These are phyloP conservation scores for Cheilosia vernalis DNA, from an alignment of 2,888 invertebrate species.

Conservation along the genomic window DNA sequence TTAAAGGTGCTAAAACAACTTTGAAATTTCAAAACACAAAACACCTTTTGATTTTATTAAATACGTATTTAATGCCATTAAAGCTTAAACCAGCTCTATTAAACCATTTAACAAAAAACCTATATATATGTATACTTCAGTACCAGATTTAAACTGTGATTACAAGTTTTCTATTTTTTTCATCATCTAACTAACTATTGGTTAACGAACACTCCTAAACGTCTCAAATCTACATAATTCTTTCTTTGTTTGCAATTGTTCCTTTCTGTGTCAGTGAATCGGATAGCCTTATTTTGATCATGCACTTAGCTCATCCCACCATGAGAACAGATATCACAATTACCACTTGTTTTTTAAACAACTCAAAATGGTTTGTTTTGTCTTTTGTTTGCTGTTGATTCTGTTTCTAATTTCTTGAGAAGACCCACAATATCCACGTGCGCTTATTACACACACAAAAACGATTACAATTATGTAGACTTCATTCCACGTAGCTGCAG, in stretches of 20 bases:
- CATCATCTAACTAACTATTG: no score
- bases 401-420: slow-evolving; percentile 36
- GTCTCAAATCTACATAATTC: neutral
- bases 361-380: slow-evolving; percentile 33
- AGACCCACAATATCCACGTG: slow-evolving; percentile 25
- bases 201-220: neutral
- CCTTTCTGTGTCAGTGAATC: slow-evolving; percentile 39
- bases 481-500: slow-evolving; percentile 3
- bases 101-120: no score
- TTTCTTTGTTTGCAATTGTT: slow-evolving; percentile 31
- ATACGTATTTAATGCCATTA: no score
- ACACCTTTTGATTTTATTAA: no score
- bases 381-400: slow-evolving; percentile 43
- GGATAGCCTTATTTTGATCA: neutral
- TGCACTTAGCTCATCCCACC: neutral
- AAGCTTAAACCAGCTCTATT: no score
- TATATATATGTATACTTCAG: no score
- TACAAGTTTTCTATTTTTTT: no score
- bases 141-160: no score
- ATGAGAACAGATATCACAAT: slow-evolving; percentile 46
- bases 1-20: no score
- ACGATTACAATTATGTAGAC: slow-evolving; percentile 31
- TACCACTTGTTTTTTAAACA: slow-evolving; percentile 57
- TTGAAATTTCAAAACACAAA: no score
- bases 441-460: slow-evolving; percentile 23